Base-by-base conservation (phyloP, 2,888 invertebrate genomes). In the Hemithea aestivaria region DNA sequence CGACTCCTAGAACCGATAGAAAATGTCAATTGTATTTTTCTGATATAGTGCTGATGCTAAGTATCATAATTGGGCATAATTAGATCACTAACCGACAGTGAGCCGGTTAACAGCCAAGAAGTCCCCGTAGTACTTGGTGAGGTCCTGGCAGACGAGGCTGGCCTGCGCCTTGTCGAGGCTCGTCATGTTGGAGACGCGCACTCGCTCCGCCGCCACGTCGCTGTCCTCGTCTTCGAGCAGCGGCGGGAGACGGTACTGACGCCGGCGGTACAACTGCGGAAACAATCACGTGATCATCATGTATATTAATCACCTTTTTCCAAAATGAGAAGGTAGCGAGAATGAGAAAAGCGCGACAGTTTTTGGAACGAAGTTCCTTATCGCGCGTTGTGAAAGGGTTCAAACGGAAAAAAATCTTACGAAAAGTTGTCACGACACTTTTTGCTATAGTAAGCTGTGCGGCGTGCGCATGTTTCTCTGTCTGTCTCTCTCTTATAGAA, bases 41-140 rank as follows among this genome's bases (percentile, higher is more conserved):
- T n/a, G n/a, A n/a, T n/a, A n/a, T n/a, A n/a, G n/a, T n/a, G n/a
- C n/a, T n/a, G n/a, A n/a, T n/a, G n/a, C n/a, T n/a, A n/a, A n/a
- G n/a, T n/a, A n/a, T n/a, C n/a, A n/a, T n/a, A n/a, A n/a, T n/a
- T n/a, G n/a, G n/a, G n/a, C n/a, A n/a, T n/a, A n/a, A n/a, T n/a
- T n/a, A n/a, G n/a, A n/a, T 8, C 33, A 51, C 71, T 64, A 28
- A 87, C 88, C 84, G 24, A 90, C 76, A 0, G 90, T 91, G 1
- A 95, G 79, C 43, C 92, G 90, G 66, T 95, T 92, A 1, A 97
- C 96, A 0, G 96, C 96, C 9, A 92, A 67, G 43, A 93, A 89
- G 0, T 85, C 76, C 1, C 89, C 89, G 64, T 95, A 96, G 62
- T 88, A 90, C 70, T 96, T 96, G n/a, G 92, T 92, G 12, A 96